Percentiles rank a stretch among this genome's conserved stretches.
These are phyloP conservation scores for Oryzias melastigma DNA, from an alignment of 2,113 vertebrate genomes.

Conservation along the genomic window DNA sequence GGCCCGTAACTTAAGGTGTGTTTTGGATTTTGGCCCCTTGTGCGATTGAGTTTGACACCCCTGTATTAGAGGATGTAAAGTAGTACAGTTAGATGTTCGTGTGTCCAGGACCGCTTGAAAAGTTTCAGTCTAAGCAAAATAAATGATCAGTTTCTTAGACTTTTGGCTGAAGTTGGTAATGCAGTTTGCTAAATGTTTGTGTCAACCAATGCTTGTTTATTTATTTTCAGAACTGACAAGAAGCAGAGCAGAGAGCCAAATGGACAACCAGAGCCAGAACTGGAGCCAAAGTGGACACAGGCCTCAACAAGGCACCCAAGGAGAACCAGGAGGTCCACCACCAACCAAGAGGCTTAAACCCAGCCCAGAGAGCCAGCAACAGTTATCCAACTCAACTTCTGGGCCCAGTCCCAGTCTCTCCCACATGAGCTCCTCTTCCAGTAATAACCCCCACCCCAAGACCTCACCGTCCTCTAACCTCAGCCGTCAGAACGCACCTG, in stretches of 20 bases:
- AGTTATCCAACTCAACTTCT: slow-evolving; percentile 83
- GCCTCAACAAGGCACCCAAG: slow-evolving; percentile 68
- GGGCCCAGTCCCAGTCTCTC: slow-evolving; percentile 49
- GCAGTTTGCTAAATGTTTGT: neutral
- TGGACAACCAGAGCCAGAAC: slow-evolving; percentile 57
- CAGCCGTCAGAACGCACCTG: slow-evolving; percentile 82
- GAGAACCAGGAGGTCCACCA: slow-evolving; percentile 82
- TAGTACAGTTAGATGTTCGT: too few relatives aligned
- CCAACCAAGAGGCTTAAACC: slow-evolving; percentile 96
- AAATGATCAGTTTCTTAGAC: too few relatives aligned
- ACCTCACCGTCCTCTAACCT: slow-evolving; percentile 73
- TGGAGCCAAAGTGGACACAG: slow-evolving; percentile 65
- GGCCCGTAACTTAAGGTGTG: too few relatives aligned
- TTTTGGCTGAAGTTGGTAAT: too few relatives aligned
- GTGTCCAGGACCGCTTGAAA: too few relatives aligned
- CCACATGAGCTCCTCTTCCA: slow-evolving; percentile 27
- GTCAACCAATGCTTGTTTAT: neutral
- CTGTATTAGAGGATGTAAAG: too few relatives aligned
- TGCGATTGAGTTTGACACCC: too few relatives aligned
- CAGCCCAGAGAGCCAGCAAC: slow-evolving; percentile 87
- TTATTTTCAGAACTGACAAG: slow-evolving; percentile 83
- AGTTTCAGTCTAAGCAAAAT: too few relatives aligned
- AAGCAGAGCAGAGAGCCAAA: slow-evolving; percentile 82
- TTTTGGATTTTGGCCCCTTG: too few relatives aligned
- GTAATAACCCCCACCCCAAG: slow-evolving; percentile 37